Evolutionary conservation across 2,113 vertebrate species (phyloP).

Genomic region (Dissostichus mawsoni): DNA sequence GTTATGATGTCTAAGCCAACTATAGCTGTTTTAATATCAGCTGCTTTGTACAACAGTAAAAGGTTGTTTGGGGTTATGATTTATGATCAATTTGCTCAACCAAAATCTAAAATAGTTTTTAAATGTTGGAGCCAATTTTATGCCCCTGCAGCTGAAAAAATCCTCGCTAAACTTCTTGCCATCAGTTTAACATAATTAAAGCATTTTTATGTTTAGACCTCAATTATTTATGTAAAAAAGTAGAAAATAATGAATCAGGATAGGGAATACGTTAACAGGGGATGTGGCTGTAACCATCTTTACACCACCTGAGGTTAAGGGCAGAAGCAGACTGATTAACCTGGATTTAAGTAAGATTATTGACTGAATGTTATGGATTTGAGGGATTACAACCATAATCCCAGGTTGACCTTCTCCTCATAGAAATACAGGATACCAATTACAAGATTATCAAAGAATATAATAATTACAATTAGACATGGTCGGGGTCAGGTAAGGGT

Average conservation of each 20-base stretch:
- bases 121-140: not conserved
- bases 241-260: constrained; percentile 5
- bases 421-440: no score
- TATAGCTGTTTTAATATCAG: not conserved
- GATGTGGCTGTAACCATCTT: not conserved
- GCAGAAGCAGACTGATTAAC: not conserved
- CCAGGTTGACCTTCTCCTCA: no score
- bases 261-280: not conserved
- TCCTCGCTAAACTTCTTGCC: not conserved
- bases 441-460: no score
- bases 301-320: constrained; percentile 2
- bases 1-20: not conserved
- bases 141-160: not conserved
- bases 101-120: not conserved
- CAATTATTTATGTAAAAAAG: not conserved
- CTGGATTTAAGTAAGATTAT: not conserved
- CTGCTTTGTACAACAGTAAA: not conserved
- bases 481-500: not conserved
- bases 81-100: not conserved
- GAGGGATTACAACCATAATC: no score
- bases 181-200: not conserved
- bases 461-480: not conserved
- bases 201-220: not conserved
- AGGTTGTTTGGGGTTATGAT: not conserved
- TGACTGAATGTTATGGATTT: no score